A percentile compares a stretch with the other conserved stretches of the same genome.
phyloP scores from a whole-genome alignment of 2,797 vertebrate genomes.

The Rhynchonycteris naso region DNA sequence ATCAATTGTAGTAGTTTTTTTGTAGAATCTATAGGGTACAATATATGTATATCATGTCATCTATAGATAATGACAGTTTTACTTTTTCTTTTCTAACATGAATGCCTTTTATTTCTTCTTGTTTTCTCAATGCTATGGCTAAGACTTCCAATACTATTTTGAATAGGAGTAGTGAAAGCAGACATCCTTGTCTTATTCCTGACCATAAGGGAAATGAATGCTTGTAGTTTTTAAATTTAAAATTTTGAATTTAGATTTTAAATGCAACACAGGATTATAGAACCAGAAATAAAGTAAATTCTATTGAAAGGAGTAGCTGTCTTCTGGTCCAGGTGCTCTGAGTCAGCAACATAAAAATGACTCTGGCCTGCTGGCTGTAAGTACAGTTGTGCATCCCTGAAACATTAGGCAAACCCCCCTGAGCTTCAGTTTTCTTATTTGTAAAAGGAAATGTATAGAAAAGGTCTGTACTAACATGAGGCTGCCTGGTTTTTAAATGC shows the following conservation, averaged over 20 bases:
- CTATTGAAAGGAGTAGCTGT: background rate
- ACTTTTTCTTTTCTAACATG: too few relatives aligned
- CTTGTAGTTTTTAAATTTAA: too few relatives aligned
- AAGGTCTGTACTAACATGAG: background rate
- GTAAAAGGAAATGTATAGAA: background rate
- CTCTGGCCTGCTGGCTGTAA: background rate
- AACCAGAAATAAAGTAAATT: background rate
- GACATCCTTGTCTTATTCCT: too few relatives aligned
- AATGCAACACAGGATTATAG: background rate
- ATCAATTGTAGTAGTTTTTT: too few relatives aligned
- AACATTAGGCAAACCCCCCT: background rate
- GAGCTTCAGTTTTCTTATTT: conserved; percentile 7
- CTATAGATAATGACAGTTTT: too few relatives aligned
- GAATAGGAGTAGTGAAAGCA: too few relatives aligned
- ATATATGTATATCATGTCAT: too few relatives aligned
- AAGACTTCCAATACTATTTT: too few relatives aligned
- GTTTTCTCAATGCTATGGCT: too few relatives aligned
- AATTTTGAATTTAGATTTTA: background rate
- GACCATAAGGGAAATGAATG: too few relatives aligned
- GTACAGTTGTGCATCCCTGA: background rate
- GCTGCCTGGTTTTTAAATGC: background rate
- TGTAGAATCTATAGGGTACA: too few relatives aligned
- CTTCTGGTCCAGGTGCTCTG: background rate
- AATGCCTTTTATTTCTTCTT: too few relatives aligned
- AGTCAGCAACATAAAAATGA: background rate